Base-by-base conservation (phyloP, 2,797 vertebrate genomes). In the Gymnoscopelus braueri region DNA sequence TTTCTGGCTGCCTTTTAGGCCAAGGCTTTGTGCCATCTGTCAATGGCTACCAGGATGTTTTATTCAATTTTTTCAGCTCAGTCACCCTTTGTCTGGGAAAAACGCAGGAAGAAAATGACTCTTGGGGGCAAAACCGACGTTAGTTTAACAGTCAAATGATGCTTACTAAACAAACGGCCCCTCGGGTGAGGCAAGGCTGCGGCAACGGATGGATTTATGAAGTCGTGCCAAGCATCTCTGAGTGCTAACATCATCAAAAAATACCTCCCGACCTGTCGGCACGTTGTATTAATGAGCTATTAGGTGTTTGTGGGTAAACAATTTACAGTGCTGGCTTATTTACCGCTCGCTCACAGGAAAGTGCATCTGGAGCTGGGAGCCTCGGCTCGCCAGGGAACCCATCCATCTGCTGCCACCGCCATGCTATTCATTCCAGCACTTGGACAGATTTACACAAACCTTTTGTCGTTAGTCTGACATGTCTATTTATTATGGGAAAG, bases 401-500 rank as follows among this genome's bases (percentile, higher is more conserved):
- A 93, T 93, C 89, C 86, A 91, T 94, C 90, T 93, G 87, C 84
- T 87, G 87, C 87, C 84, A 85, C 81, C 61, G 56, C 67, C 65
- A 61, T 10, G 5, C 84, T 72, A 85, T 92, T 90, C 80, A 87
- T 84, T 87, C 75, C 66, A 74, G 65, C 81, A 77, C 72, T 80
- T 19, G 74, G 90, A 90, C 89, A 90, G 87, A 94, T 93, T 93
- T 94, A 94, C 89, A 91, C 86, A 90, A 89, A 87, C 76, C 83
- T 87, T 91, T 85, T 89, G 88, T 88, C 75, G 76, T 92, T 84
- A 84, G 84, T 57, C 79, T 91, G 91, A 92, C 91, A 81, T 71
- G 69, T 79, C 86, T 86, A 89, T 94, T 91, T 85, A 88, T 92
- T 85, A 91, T 50, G 55, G 74, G 65, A 82, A 87, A 86, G 74